Base-by-base conservation (phyloP, 1,140 invertebrate species). In the Aphelenchoides fujianensis region DNA sequence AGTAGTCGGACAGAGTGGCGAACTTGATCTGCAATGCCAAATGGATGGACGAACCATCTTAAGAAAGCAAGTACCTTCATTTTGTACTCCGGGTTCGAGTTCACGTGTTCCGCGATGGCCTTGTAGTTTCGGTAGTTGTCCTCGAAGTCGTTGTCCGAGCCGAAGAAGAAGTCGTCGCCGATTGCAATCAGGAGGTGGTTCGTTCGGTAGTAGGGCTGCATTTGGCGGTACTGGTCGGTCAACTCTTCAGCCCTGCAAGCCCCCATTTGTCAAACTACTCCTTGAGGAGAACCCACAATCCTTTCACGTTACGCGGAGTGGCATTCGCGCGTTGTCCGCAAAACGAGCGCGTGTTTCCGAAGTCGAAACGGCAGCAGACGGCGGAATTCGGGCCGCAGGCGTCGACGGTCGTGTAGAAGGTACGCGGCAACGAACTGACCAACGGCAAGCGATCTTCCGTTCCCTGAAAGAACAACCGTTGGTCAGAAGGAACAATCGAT, bases 1-100 rank as follows among this genome's bases (percentile, higher is more conserved):
- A 96, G 82, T 95, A 97, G 76, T 95, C 92, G 12, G 89, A 89
- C 0, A 94, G 90, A 0, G 94, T 96, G 0, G 92, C 92, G 80
- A 96, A 97, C 7, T 88, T 84, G 23, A 68, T 79, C 71, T 31
- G n/a, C n/a, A n/a, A n/a, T n/a, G n/a, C n/a, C n/a, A 62, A 59
- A 59, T 19, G 34, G 5, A 16, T 5, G 12, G 55, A 5, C 34
- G 28, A 59, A 59, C 55, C 28, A 48, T 7, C 27, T 59, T 19
- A 23, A 59, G 19, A 74, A 34, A 48, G n/a, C 68, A 34, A 53
- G 7, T 62, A 74, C 70, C 23, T 70, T 76, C 1, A 61, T 62
- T 23, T 72, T 41, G 31, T 87, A 88, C 30, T 69, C 64, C 3
- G 64, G 66, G 28, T 85, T 83, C 0, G 84, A 70, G 72, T 95